Evolutionary conservation across 2,113 vertebrate species (phyloP), one percentile per base, ranked within the genome.

Genomic region (Barbus barbus): DNA sequence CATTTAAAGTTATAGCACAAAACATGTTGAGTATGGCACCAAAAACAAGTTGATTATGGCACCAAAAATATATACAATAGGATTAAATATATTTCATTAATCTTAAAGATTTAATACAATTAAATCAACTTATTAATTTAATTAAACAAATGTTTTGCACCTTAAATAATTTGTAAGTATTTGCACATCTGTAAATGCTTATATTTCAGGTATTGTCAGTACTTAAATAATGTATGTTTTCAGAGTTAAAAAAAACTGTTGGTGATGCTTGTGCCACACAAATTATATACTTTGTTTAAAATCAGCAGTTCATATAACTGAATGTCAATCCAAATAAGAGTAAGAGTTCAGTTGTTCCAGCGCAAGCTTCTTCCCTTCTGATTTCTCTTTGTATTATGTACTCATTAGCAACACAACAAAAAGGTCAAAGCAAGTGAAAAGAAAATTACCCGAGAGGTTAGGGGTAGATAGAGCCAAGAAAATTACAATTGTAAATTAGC

Each of bases 361-460:
- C 26, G 3, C 28, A 1, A 31, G 41, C 61, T 81, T 0, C 11
- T 81, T 48, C 41, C 18, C 60, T 5, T 81, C 28, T 53, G 79
- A 69, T 71, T 81, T 81, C 31, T 53, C 63, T 81, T 71, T 71
- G 28, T 51, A 65, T 81, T 65, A 33, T 81, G 38, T 48, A 63
- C 41, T 81, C 78, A 81, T 81, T 81, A 81, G 78, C 61, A 81
- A 81, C 78, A 81, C 61, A 65, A 81, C 60, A 67, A 51, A 81
- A 81, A 81, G 78, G 78, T 81, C 78, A 81, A 67, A 67, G n/a
- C n/a, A 81, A 81, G 41, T 22, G 78, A 81, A 81, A 81, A 38
- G 63, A 56, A 71, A 53, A 81, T 81, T 67, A 63, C 78, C 61
- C 44, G 61, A 67, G 79, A 81, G 79, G 44, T 53, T 81, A 71